Base-by-base conservation (phyloP, 2,888 invertebrate species). In the Meloe dianella region DNA sequence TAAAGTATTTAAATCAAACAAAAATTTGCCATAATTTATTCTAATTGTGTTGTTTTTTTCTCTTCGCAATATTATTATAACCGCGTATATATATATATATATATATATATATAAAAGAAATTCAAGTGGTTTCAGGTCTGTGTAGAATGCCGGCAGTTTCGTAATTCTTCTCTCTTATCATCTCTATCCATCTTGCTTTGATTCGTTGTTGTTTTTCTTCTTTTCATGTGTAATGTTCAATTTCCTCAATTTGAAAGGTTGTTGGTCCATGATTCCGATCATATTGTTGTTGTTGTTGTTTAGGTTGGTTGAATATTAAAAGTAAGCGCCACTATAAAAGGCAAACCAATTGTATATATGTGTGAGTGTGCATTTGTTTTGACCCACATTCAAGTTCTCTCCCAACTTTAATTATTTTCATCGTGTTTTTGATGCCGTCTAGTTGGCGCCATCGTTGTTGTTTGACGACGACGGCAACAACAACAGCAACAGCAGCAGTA, bases 381-480 rank as follows among this genome's bases (percentile, higher is more conserved):
- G 38, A 38, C 38, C 38, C 38, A 38, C 38, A 38, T 38, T 38
- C 38, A 38, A 38, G 38, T 38, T 38, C 38, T 38, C 38, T 38
- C 38, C 38, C 38, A 38, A 38, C 38, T 38, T 38, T 38, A 38
- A 38, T 38, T 38, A 38, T 38, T 38, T 38, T 38, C 38, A 38
- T 38, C 38, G 38, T 38, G 38, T 38, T 38, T 38, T 38, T 71
- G 69, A 72, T 74, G 74, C 71, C 74, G 75, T 70, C 74, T 72
- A 69, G 71, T 71, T 74, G 77, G 77, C 77, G 77, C 77, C 77
- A 74, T 68, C 61, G 67, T 67, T 69, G 73, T 75, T 72, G 75
- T 72, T 72, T 71, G 70, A 38, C 38, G n/a, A 38, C 38, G n/a
- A 38, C 38, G 38, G 14, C 38, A n/a, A 5, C 38, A n/a, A n/a